Evolutionary conservation across 2,888 invertebrate genomes (phyloP), one percentile per base, ranked within the genome.

Genomic region (Microplitis manilae): DNA sequence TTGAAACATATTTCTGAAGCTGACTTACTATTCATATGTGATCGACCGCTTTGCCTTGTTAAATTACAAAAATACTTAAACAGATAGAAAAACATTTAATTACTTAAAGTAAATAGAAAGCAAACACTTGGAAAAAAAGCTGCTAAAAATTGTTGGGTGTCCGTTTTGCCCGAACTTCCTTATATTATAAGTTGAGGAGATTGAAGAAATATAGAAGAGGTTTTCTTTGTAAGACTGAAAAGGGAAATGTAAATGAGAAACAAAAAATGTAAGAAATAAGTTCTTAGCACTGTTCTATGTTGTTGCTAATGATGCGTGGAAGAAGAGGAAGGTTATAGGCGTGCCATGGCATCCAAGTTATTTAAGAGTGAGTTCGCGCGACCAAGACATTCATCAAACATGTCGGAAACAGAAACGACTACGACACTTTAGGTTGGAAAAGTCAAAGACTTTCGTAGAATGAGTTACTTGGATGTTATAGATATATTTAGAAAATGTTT

Each of bases 281-380:
- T 62, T 68, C 50, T 60, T 71, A 20, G 60, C 67, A 74, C 73
- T 74, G 59, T 61, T 73, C 75, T 50, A 77, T 72, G 77, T 79
- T 71, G 67, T 60, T 76, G 80, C 84, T 86, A 86, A 86, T 85
- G 86, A 85, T 81, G 84, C 85, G 81, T 84, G 79, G 77, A 82
- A 81, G 81, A 79, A 80, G 68, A 77, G 83, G 83, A 86, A 84
- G 83, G 78, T 77, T 67, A 68, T 79, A 81, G 85, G 83, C 84
- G 86, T 85, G 86, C 83, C 83, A 81, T 81, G 84, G 85, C 85
- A 87, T 86, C 81, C 80, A 83, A 86, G 87, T 80, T 86, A 86
- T 87, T 87, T 88, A 84, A 84, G 85, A 85, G 50, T 50, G 80
- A 65, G 81, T 73, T 78, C 76, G 72, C 79, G 80, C 82, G 74